Evolutionary conservation across 2,113 vertebrate genomes (phyloP).

Genomic region (Embiotoca jacksoni): DNA sequence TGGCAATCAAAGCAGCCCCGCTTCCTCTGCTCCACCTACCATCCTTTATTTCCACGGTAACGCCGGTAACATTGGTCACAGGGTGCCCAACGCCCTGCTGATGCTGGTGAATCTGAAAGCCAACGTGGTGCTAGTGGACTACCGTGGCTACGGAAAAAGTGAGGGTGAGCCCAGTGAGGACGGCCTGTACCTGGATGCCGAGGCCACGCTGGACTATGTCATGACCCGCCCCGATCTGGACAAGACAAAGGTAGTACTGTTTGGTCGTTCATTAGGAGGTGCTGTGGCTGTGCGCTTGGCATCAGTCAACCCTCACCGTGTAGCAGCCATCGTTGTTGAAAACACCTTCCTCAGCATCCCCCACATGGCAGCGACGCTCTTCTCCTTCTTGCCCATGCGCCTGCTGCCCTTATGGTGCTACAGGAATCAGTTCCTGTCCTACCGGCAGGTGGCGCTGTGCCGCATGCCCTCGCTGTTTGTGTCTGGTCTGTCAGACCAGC

Average conservation of each 20-base stretch:
- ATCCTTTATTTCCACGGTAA: constrained; percentile 99
- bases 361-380: constrained; percentile 98
- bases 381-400: constrained; percentile 96
- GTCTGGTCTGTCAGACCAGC: constrained; percentile 97
- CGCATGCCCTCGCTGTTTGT: constrained; percentile 98
- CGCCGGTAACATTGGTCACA: constrained; percentile 97
- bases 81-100: constrained; percentile 95
- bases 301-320: constrained; percentile 94
- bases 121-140: constrained; percentile 95
- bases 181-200: constrained; percentile 93
- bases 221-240: constrained; percentile 98
- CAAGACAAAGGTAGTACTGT: constrained; percentile 97
- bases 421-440: constrained; percentile 97
- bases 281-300: constrained; percentile 96
- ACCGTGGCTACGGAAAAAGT: constrained; percentile 97
- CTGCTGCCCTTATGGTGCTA: constrained; percentile 98
- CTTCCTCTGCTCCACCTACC: constrained; percentile 86
- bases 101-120: constrained; percentile 99
- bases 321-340: constrained; percentile 96
- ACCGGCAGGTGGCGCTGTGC: constrained; percentile 93
- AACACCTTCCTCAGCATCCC: constrained; percentile 99
- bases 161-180: constrained; percentile 96
- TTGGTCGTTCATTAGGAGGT: constrained; percentile 97
- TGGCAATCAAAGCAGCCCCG: constrained; percentile 81
- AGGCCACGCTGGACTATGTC: constrained; percentile 95